Base-by-base conservation (phyloP, 92 coral and sea anemone species). In the Palythoa heliodiscus region DNA sequence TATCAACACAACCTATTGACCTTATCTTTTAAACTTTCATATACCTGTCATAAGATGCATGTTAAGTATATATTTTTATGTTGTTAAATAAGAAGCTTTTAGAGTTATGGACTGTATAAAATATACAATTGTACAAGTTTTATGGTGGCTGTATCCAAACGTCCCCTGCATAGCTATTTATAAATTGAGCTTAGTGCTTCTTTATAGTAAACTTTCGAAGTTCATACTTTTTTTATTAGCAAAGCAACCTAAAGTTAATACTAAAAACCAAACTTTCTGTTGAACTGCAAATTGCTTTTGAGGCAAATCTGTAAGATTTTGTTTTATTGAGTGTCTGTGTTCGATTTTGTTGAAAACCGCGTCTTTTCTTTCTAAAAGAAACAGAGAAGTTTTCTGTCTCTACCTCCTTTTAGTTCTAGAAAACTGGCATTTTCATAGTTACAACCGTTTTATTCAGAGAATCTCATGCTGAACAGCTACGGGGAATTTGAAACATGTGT, bases 401-500 rank as follows among this genome's bases (percentile, higher is more conserved):
- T 79, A 39, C 57, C 15, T 43, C 16, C 38, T 47, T 23, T 78
- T 80, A 63, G 50, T 80, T 64, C 20, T 23, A 66, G 38, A 5
- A 38, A 43, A 54, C 66, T 35, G 60, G 43, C 66, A 11, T 67
- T 70, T 43, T 80, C 47, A 66, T 43, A 11, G 19, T 20, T 11
- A 15, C 38, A 17, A 47, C 15, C 17, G 73, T 53, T 80, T 79
- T 67, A 66, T 80, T 66, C 55, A 23, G 19, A 16, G 73, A 66
- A 47, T 67, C 39, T 80, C 57, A 64, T 25, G 84, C 84, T 50
- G 40, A 25, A n/a, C 74, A 64, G 29, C 73, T 67, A 13, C 15
- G 12, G 75, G 70, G 73, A 43, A 80, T 80, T 80, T 35, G 20
- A 80, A 80, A 80, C 84, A 80, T 80, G 84, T 80, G 84, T 80